phyloP scores from a whole-genome alignment of 2,888 invertebrate species.

The Tetranychus truncatus region DNA sequence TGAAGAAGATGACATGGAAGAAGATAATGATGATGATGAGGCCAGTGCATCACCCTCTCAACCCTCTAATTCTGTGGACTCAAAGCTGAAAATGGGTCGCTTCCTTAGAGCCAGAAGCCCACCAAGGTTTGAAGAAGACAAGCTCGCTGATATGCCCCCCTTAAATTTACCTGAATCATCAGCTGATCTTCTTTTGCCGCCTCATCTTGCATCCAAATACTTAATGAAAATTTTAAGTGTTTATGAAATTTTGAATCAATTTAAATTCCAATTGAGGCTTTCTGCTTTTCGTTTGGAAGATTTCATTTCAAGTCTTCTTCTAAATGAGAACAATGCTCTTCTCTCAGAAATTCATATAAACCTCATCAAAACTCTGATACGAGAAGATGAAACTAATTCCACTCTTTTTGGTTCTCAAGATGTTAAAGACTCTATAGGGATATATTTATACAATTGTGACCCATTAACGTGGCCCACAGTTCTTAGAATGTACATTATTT shows the following conservation, averaged over 20 bases:
- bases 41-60: neutral
- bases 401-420: constrained; percentile 90
- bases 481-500: constrained; percentile 68
- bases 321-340: constrained; percentile 77
- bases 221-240: constrained; percentile 65
- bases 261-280: constrained; percentile 61
- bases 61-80: neutral
- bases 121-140: constrained; percentile 13
- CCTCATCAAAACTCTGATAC: constrained; percentile 66
- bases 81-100: constrained; percentile 2
- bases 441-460: constrained; percentile 77
- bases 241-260: constrained; percentile 85
- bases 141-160: constrained; percentile 14
- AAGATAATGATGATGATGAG: constrained; percentile 14
- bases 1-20: constrained; percentile 19
- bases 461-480: constrained; percentile 92
- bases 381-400: constrained; percentile 84
- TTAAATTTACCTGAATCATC: constrained; percentile 55
- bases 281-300: constrained; percentile 90
- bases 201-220: constrained; percentile 43
- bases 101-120: constrained; percentile 11
- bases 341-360: constrained; percentile 84
- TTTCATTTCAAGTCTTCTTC: constrained; percentile 75
- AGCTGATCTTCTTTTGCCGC: constrained; percentile 57
- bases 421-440: constrained; percentile 89